These are phyloP conservation scores for Pteria penguin DNA, from an alignment of 2,888 invertebrate species.

Conservation along the genomic window DNA sequence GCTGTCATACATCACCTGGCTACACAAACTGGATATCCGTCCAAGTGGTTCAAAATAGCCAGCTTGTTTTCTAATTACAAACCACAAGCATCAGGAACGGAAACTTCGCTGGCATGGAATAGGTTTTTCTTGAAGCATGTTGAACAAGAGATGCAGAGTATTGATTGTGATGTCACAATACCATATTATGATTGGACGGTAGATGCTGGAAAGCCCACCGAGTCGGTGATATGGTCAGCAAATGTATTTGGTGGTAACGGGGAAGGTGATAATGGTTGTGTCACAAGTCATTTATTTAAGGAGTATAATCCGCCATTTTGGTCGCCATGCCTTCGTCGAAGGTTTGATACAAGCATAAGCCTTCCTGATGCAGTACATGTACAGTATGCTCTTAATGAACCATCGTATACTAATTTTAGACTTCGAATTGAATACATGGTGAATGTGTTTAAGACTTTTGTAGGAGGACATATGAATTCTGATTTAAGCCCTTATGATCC, in stretches of 20 bases:
- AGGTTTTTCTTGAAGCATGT: conserved; percentile 72
- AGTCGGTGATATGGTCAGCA: conserved; percentile 74
- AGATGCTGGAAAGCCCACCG: conserved; percentile 71
- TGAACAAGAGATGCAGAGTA: conserved; percentile 71
- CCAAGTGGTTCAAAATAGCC: conserved; percentile 73
- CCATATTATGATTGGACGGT: conserved; percentile 79
- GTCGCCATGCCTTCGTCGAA: conserved; percentile 73
- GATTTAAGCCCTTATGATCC: conserved; percentile 76
- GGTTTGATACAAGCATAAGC: conserved; percentile 68
- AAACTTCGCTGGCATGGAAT: conserved; percentile 76
- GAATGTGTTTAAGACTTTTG: conserved; percentile 70
- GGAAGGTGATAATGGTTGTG: conserved; percentile 65
- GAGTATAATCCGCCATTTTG: conserved; percentile 69
- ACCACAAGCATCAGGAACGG: conserved; percentile 71
- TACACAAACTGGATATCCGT: conserved; percentile 61
- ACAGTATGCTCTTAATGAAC: conserved; percentile 69
- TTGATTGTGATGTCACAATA: conserved; percentile 74
- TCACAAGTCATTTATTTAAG: conserved; percentile 76
- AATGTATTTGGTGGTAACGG: conserved; percentile 77
- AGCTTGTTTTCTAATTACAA: conserved; percentile 67
- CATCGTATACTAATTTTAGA: conserved; percentile 69
- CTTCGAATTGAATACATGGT: conserved; percentile 67
- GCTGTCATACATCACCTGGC: conserved; percentile 66
- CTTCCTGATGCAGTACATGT: conserved; percentile 76
- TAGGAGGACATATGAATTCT: conserved; percentile 77